Evolutionary conservation across 2,113 vertebrate species (phyloP).

Genomic region (Rhinolophus sinicus): DNA sequence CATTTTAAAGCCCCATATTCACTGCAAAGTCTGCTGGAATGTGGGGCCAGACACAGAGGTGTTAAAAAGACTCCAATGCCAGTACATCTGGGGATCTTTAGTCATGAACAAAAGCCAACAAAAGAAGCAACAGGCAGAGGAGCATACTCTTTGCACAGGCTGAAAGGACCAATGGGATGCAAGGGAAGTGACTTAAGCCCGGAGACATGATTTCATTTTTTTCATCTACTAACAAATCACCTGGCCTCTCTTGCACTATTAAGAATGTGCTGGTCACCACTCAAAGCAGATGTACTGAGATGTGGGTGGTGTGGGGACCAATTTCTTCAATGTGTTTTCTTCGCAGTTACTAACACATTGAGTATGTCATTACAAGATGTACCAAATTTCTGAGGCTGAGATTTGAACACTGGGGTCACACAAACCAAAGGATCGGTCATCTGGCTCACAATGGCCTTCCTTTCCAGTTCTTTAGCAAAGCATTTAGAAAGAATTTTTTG

Average conservation of each 20-base stretch:
- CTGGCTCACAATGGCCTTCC: neutral
- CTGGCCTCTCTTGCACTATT: neutral
- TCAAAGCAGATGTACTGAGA: constrained; percentile 7
- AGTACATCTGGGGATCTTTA: neutral
- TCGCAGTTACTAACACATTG: constrained; percentile 52
- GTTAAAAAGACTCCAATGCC: neutral
- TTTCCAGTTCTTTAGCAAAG: neutral
- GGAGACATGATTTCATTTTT: constrained; percentile 15
- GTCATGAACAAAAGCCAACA: neutral
- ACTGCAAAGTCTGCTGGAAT: neutral
- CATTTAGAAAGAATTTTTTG: constrained; percentile 33
- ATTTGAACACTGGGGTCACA: constrained; percentile 44
- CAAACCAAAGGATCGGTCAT: constrained; percentile 38
- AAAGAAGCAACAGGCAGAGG: neutral
- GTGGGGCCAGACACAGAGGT: neutral
- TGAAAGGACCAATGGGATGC: neutral
- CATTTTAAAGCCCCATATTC: neutral
- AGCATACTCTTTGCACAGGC: neutral
- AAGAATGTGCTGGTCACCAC: constrained; percentile 22
- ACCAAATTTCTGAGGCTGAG: constrained; percentile 44
- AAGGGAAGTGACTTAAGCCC: neutral
- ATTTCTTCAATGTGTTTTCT: constrained; percentile 49
- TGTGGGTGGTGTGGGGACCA: constrained; percentile 14
- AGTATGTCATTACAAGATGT: constrained; percentile 44
- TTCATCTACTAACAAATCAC: constrained; percentile 36